Conservation (phyloP, 2,888 invertebrate genomes). For the Gymnoscelis rufifasciata region DNA sequence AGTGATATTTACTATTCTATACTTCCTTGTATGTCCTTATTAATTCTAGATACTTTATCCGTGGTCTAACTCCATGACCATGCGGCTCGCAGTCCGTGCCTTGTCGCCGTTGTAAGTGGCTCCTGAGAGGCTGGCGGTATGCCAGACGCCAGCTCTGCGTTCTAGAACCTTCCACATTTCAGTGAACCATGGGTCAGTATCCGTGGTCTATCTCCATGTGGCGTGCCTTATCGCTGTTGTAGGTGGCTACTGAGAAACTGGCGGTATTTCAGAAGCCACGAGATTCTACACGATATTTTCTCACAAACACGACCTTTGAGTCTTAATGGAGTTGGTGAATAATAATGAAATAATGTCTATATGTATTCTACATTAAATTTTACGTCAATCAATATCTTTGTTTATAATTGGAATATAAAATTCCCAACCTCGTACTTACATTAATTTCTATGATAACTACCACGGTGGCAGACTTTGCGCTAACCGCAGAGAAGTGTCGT, state of each 20-base stretch:
- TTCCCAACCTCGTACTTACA: too few relatives aligned
- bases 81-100: constrained; percentile 20
- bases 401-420: too few relatives aligned
- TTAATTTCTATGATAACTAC: not conserved
- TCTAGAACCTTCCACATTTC: constrained; percentile 5
- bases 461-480: not conserved
- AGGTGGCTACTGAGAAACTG: too few relatives aligned
- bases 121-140: constrained; percentile 54
- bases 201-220: not conserved
- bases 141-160: constrained; percentile 40
- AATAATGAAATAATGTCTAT: too few relatives aligned
- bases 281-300: too few relatives aligned
- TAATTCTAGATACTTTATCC: not conserved
- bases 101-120: constrained; percentile 46
- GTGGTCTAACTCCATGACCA: not conserved
- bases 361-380: too few relatives aligned
- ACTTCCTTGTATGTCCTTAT: too few relatives aligned
- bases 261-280: too few relatives aligned
- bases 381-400: too few relatives aligned
- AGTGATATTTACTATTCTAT: too few relatives aligned
- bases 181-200: not conserved
- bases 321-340: too few relatives aligned
- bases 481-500: constrained; percentile 2
- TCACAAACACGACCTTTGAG: too few relatives aligned
- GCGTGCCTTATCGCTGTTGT: not conserved